Base-by-base conservation (phyloP, 2,888 invertebrate species). In the Melipona bicolor region DNA sequence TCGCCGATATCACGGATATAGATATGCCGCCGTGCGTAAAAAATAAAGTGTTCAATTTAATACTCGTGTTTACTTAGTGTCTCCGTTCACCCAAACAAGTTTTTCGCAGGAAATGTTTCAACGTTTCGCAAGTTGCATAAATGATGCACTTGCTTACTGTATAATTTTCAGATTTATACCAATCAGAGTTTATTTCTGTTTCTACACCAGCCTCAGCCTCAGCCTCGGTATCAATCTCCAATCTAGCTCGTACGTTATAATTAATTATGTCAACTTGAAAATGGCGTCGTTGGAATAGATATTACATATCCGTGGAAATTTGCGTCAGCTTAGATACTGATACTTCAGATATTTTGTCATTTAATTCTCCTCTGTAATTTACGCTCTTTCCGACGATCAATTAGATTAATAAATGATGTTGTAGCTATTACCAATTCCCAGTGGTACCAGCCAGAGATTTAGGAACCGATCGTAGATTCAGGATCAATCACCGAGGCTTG, bases 11-110 rank as follows among this genome's bases (percentile, higher is more conserved):
- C 24, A 9, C 50, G n/a, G 21, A n/a, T n/a, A n/a, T 19, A 32
- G n/a, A 32, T 32, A 21, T 32, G 52, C 21, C 62, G 4, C 9
- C 19, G 19, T 24, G 19, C 19, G 24, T 24, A 11, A 19, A 21
- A 24, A 49, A 50, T 49, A 73, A 32, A 32, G 19, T 17, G 17
- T 27, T n/a, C 27, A 27, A 19, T 21, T 4, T 17, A 21, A n/a
- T 15, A 69, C 73, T 65, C 56, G 73, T 43, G 43, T 43, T 43
- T 43, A 43, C 43, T 43, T 11, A 71, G 76, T 49, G 13, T n/a
- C 5, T 13, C 5, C 5, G 56, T n/a, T 59, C 56, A 15, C n/a
- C 43, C 24, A 43, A 77, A 61, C 61, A 70, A 64, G 71, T 52
- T 9, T 59, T 59, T 59, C 56, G 56, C 56, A 59, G 56, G 56